Evolutionary conservation across 35 echinoderm and acorn worm species (phyloP), one percentile per base, ranked within the genome.

Genomic region (Apostichopus parvimensis): DNA sequence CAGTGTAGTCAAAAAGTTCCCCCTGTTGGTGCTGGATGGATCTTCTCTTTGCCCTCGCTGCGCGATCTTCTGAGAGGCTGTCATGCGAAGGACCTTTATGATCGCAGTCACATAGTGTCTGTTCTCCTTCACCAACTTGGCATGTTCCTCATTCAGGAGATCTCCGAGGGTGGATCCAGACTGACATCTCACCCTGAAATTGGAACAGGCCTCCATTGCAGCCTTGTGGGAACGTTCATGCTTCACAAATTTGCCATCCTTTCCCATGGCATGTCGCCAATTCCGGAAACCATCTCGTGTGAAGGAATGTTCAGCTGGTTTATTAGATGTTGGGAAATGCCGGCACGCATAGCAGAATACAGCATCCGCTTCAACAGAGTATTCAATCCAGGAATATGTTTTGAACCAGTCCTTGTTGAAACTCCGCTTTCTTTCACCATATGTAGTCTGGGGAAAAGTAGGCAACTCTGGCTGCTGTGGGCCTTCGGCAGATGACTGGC

Each of bases 281-380:
- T 77, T 90, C 12, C 22, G 21, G 53, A 90, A 90, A 15, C 88
- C 88, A 34, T 90, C 70, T 45, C 52, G 23, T 73, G 73, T 56
- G 88, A 90, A 90, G 45, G 88, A 73, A 77, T 17, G 73, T 18
- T 90, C 70, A 52, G 14, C 18, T 54, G 88, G 8, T 71, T 90
- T 91, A 78, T 57, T 59, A 0, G 53, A 15, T 18, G 71, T 57
- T 91, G 89, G 89, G 73, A 94, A 94, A 91, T 94, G 93, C 4
- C 87, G 54, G 54, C 93, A 94, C 12, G 77, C 87, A 90, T 76
- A 94, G 88, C 93, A 94, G 59, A 90, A 83, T 13, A 90, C 78
- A 82, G 73, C 79, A 60, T 94, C 88, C 23, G 54, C 9, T 54
- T 18, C 78, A 56, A 57, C 15, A 54, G 87, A 91, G 65, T 90